Conservation (phyloP, 2,113 vertebrate genomes). For the Aptenodytes patagonicus region DNA sequence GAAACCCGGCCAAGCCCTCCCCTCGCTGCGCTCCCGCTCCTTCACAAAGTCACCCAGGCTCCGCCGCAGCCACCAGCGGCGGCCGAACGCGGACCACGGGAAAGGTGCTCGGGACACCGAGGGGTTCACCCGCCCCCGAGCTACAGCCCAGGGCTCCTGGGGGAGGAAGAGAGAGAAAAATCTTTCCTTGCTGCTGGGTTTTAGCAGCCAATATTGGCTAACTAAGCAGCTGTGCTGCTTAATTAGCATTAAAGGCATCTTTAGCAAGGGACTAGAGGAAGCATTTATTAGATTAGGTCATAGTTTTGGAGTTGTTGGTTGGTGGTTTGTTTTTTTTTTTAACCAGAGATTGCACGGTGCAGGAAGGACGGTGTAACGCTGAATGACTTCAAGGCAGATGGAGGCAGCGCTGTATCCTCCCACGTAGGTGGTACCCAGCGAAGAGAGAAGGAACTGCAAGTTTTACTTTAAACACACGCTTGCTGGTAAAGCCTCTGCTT, state of each 20-base stretch:
- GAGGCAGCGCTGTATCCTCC: not conserved
- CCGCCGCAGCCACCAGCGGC: not conserved
- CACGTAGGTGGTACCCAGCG: rapidly evolving
- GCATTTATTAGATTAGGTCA: not conserved
- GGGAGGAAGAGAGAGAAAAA: not conserved
- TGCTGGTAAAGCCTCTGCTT: not conserved
- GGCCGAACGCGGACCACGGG: rapidly evolving
- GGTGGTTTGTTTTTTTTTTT: not conserved
- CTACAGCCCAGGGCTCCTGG: rapidly evolving
- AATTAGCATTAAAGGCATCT: not conserved
- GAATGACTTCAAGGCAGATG: not conserved
- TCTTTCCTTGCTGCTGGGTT: not conserved
- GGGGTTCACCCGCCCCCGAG: rapidly evolving
- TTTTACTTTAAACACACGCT: not conserved
- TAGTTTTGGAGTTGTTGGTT: not conserved
- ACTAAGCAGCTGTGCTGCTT: not conserved
- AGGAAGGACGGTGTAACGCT: not conserved
- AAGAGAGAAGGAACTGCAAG: not conserved
- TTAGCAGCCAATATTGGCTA: not conserved
- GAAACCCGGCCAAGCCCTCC: not conserved
- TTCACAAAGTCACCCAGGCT: rapidly evolving
- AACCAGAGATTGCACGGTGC: rapidly evolving
- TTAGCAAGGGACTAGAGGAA: not conserved
- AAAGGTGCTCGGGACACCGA: rapidly evolving
- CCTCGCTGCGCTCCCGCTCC: rapidly evolving